Base-by-base conservation (phyloP, 64 coral and sea anemone genomes). In the Actinia tenebrosa region DNA sequence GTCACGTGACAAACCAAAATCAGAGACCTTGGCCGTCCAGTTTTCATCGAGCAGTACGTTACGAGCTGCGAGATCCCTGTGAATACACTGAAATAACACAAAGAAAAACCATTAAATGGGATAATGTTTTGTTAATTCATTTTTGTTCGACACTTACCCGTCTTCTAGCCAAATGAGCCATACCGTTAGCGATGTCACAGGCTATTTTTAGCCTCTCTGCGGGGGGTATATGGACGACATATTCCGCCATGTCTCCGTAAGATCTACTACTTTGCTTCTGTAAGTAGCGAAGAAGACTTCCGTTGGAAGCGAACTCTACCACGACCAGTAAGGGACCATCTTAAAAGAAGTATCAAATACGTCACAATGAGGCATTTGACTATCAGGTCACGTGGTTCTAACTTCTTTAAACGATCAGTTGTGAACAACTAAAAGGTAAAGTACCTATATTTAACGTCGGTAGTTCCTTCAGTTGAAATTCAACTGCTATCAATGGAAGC, bases 1-100 rank as follows among this genome's bases (percentile, higher is more conserved):
- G 44, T 96, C 94, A 82, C 94, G 91, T 75, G 94, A 92, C 7
- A 96, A 69, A 43, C 94, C 94, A 83, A 92, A 96, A 75, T 96
- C 94, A 7, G 94, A 87, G 7, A 96, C 94, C 84, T 96, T 96
- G 7, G 94, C 94, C 26, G 90, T 83, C 55, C 82, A 84, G 16
- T 68, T 87, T 17, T 96, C 91, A 10, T 83, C 94, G 8, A 96
- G 94, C 56, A 96, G 82, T n/a, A 96, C 69, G 60, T 96, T 96
- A 30, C 94, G 86, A 13, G 94, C 94, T 0, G 94, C 94, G 13
- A 96, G 43, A 58, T 96, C 94, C 22, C 94, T 60, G 47, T 96
- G 94, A 44, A 87, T 87, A 58, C 94, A 96, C 94, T 96, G 64
- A 19, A 92, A 81, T 1, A 19, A 17, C 7, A 81, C 5, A 59